Percentiles rank a stretch among this genome's conserved stretches.
Conservation (phyloP, 2,888 invertebrate genomes). For the Unio delphinus region DNA sequence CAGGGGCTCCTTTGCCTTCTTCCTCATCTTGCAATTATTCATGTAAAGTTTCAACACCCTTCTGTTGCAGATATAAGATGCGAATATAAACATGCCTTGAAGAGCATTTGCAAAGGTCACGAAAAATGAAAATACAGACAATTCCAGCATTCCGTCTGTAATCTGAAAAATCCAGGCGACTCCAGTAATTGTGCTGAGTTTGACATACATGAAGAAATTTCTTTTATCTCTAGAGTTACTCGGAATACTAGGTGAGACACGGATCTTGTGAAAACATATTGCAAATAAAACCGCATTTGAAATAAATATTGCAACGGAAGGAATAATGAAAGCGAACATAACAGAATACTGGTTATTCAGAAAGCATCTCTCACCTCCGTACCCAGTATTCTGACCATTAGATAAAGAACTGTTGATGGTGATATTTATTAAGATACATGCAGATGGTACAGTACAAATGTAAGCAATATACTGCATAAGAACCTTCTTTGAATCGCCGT, state of each 20-base stretch:
- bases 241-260: conserved; percentile 13
- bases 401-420: conserved; percentile 11
- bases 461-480: conserved; percentile 14
- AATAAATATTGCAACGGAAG: conserved; percentile 30
- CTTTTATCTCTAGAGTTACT: conserved; percentile 21
- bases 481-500: neutral
- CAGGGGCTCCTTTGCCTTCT: too few relatives aligned
- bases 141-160: conserved; percentile 37
- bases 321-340: conserved; percentile 38
- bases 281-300: conserved; percentile 40
- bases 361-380: conserved; percentile 30
- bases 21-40: neutral
- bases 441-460: conserved; percentile 14
- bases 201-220: conserved; percentile 41
- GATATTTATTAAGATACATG: conserved; percentile 14
- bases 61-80: conserved; percentile 43
- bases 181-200: conserved; percentile 49
- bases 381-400: conserved; percentile 19
- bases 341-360: conserved; percentile 14
- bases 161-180: conserved; percentile 51
- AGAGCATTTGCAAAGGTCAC: conserved; percentile 42
- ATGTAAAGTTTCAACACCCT: conserved; percentile 37
- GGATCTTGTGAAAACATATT: conserved; percentile 32
- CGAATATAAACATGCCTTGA: conserved; percentile 50
- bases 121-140: conserved; percentile 37